phyloP scores from a whole-genome alignment of 1,140 invertebrate genomes.

The Megathymus violae region DNA sequence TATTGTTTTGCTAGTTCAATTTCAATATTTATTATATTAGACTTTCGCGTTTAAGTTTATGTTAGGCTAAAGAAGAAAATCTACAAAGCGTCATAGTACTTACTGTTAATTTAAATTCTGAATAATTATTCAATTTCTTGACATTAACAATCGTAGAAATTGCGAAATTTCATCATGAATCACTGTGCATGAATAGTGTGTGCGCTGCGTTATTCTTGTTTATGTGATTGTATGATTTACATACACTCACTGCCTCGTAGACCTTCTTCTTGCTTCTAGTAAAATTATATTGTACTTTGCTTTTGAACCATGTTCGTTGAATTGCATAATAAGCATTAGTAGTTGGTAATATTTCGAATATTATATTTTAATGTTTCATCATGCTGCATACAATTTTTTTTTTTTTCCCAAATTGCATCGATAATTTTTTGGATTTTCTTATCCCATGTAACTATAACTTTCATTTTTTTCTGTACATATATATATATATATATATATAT shows the following conservation, averaged over 20 bases:
- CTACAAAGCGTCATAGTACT: conserved; percentile 14
- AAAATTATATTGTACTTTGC: conserved; percentile 3
- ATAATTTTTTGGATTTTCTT: too few relatives aligned
- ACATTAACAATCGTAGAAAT: conserved; percentile 25
- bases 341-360: too few relatives aligned
- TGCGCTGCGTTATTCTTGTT: conserved; percentile 6
- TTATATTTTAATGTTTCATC: too few relatives aligned
- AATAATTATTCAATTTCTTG: conserved; percentile 27
- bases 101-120: conserved; percentile 19
- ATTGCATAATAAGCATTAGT: too few relatives aligned
- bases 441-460: too few relatives aligned
- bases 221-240: conserved; percentile 22
- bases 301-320: background rate
- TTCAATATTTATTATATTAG: background rate
- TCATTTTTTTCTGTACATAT: too few relatives aligned
- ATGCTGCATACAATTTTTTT: too few relatives aligned
- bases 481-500: too few relatives aligned
- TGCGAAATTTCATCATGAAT: conserved; percentile 30
- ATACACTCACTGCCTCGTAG: conserved; percentile 16
- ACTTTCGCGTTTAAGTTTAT: too few relatives aligned
- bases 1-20: too few relatives aligned
- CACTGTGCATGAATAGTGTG: conserved; percentile 24
- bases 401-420: too few relatives aligned
- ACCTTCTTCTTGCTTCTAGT: conserved; percentile 9
- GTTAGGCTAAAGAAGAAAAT: too few relatives aligned